Conservation (phyloP, 92 coral and sea anemone genomes). For the Anthopleura xanthogrammica region DNA sequence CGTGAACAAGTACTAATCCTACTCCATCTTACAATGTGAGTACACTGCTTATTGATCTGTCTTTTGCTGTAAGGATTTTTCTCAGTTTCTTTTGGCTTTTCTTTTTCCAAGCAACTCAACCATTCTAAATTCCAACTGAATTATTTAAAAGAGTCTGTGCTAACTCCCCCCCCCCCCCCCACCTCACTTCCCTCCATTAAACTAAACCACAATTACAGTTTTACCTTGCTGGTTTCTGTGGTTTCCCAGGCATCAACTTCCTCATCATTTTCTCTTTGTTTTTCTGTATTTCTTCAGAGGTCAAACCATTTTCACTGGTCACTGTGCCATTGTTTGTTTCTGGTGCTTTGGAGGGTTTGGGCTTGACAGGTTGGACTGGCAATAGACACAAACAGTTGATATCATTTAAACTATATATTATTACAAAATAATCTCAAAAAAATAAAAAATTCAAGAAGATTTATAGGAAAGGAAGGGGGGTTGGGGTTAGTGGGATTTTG, state of each 20-base stretch:
- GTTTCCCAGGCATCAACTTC: slow-evolving; percentile 59
- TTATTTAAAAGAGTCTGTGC: too few relatives aligned
- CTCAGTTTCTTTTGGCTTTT: too few relatives aligned
- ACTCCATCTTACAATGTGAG: too few relatives aligned
- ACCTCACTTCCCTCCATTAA: not conserved
- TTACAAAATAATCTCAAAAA: too few relatives aligned
- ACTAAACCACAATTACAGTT: slow-evolving; percentile 1
- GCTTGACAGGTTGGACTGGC: slow-evolving; percentile 11
- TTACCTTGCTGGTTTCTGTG: slow-evolving; percentile 52
- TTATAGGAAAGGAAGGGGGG: too few relatives aligned
- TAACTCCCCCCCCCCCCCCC: not conserved
- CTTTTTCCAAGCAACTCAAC: not conserved
- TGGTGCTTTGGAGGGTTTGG: not conserved
- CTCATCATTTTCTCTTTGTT: slow-evolving; percentile 78
- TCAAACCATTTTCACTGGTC: slow-evolving; percentile 22
- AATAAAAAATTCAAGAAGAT: too few relatives aligned
- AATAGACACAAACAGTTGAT: not conserved
- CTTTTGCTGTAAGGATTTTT: too few relatives aligned
- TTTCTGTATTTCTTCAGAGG: slow-evolving; percentile 62
- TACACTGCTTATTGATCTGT: too few relatives aligned
- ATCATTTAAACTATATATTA: not conserved
- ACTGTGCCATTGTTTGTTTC: slow-evolving; percentile 31
- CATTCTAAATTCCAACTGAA: not conserved
- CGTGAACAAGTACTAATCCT: too few relatives aligned
- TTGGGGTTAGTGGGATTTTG: too few relatives aligned